Evolutionary conservation across 2,797 vertebrate genomes (phyloP).

Genomic region (Huso huso): DNA sequence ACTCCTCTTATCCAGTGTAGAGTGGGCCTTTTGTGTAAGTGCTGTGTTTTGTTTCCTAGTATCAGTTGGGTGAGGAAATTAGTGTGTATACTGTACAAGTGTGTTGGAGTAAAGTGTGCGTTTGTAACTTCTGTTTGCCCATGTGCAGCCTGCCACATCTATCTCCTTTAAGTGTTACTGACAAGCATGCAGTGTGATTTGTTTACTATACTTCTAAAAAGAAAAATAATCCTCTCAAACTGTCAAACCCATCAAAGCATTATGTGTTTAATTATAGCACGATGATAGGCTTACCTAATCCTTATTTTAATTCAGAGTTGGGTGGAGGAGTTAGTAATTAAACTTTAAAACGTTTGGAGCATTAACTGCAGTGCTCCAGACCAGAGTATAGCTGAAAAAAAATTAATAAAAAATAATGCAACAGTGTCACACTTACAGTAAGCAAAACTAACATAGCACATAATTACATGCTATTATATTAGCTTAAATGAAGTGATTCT

Average conservation of each 20-base stretch:
- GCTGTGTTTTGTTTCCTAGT: no score
- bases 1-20: no score
- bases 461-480: no score
- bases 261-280: constrained; percentile 3
- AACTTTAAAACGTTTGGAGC: neutral
- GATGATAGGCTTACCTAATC: neutral
- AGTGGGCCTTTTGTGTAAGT: no score
- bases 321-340: neutral
- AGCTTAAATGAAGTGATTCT: no score
- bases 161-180: neutral
- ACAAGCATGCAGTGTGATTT: constrained; percentile 10
- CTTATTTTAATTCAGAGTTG: neutral
- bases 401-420: neutral
- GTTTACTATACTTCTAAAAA: constrained; percentile 2
- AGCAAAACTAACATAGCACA: no score
- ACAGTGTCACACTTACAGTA: neutral
- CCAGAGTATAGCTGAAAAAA: neutral
- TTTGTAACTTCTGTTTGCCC: constrained; percentile 8
- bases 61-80: no score
- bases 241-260: constrained; percentile 1
- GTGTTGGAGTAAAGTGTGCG: constrained; percentile 11
- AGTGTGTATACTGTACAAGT: no score
- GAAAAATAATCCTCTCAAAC: constrained; percentile 5
- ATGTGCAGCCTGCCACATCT: neutral
- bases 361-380: no score